phyloP scores from a whole-genome alignment of 2,113 vertebrate species.

The Myotis yumanensis region DNA sequence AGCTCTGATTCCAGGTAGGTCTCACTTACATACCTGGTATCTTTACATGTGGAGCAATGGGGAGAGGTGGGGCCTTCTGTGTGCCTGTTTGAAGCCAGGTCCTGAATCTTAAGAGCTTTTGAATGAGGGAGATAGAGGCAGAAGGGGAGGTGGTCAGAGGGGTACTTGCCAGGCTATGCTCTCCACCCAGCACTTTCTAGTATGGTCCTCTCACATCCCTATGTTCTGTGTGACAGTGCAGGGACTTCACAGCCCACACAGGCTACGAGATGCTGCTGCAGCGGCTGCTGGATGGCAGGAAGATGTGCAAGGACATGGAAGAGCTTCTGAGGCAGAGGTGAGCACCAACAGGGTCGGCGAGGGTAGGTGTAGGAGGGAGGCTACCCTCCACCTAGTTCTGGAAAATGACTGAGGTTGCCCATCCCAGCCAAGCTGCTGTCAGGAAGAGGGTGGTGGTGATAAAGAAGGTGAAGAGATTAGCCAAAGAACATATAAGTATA shows the following conservation, averaged over 20 bases:
- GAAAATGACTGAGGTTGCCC: accelerated
- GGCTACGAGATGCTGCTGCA: constrained; percentile 91
- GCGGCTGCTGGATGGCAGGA: constrained; percentile 90
- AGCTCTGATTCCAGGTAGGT: background rate
- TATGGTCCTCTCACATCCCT: accelerated
- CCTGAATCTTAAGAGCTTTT: background rate
- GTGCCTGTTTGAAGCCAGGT: background rate
- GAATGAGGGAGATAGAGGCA: background rate
- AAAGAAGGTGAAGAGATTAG: background rate
- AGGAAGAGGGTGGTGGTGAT: background rate
- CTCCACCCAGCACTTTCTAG: background rate
- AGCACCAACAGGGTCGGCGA: background rate
- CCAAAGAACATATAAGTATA: background rate
- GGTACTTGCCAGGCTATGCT: background rate
- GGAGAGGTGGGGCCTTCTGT: background rate
- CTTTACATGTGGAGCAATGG: no score
- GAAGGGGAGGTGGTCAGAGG: background rate
- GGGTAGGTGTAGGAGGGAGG: background rate
- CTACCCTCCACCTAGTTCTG: no score
- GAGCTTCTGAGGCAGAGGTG: constrained; percentile 95
- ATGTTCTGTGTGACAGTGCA: constrained; percentile 83
- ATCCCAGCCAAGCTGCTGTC: background rate
- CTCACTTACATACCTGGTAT: background rate
- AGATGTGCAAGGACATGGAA: constrained; percentile 95
- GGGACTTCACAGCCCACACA: constrained; percentile 88